Evolutionary conservation across 2,888 invertebrate species (phyloP).

Genomic region (Plagodis dolabraria): DNA sequence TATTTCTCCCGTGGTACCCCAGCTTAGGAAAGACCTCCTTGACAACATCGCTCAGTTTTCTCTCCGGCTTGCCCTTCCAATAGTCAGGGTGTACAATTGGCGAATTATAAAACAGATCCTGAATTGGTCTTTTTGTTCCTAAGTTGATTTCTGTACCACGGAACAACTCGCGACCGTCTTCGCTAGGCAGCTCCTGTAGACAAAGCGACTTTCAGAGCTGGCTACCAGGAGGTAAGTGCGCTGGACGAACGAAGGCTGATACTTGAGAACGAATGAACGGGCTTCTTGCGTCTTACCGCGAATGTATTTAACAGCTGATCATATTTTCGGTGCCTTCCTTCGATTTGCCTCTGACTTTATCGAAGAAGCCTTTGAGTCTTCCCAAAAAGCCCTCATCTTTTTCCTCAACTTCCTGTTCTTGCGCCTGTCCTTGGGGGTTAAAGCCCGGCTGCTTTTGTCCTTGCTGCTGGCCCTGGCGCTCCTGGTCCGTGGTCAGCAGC

Average conservation of each 20-base stretch:
- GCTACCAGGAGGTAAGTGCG: slow-evolving; percentile 59
- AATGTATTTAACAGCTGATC: slow-evolving; percentile 31
- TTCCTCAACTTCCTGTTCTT: slow-evolving; percentile 41
- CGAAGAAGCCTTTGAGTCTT: slow-evolving; percentile 62
- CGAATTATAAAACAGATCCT: slow-evolving; percentile 64
- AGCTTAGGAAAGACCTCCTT: slow-evolving; percentile 56
- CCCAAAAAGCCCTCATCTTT: slow-evolving; percentile 55
- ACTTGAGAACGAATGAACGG: slow-evolving; percentile 4
- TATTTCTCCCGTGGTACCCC: slow-evolving; percentile 70
- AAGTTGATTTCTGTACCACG: slow-evolving; percentile 41
- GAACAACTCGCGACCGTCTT: slow-evolving; percentile 52
- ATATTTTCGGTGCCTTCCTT: slow-evolving; percentile 53
- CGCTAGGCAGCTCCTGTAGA: slow-evolving; percentile 67
- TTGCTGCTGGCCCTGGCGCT: slow-evolving; percentile 27
- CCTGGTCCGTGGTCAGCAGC: slow-evolving; percentile 47
- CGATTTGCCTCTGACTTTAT: slow-evolving; percentile 50
- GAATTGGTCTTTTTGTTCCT: slow-evolving; percentile 34
- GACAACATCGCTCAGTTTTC: slow-evolving; percentile 40
- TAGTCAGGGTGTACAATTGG: slow-evolving; percentile 69
- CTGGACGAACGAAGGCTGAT: slow-evolving; percentile 62
- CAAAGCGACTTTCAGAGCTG: slow-evolving; percentile 57
- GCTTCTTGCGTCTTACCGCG: slow-evolving; percentile 24
- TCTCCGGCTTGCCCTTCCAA: slow-evolving; percentile 60
- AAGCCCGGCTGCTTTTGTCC: slow-evolving; percentile 31
- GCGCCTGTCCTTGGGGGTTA: slow-evolving; percentile 2